phyloP scores from a whole-genome alignment of 2,888 invertebrate genomes.

The Xanthia togata region DNA sequence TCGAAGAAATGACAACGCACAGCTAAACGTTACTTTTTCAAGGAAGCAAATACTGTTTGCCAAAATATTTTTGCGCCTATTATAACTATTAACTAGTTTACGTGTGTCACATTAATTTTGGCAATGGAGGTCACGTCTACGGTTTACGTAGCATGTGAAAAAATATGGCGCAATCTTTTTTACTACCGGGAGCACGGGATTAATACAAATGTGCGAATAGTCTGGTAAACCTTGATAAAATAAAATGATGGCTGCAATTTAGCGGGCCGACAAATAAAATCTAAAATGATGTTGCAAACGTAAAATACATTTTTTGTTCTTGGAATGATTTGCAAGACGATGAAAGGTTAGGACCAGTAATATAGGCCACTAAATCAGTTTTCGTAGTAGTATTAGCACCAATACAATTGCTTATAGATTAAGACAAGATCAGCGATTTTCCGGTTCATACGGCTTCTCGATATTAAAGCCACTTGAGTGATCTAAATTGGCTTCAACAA shows the following conservation, averaged over 20 bases:
- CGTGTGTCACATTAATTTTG: constrained; percentile 68
- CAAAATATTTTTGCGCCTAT: constrained; percentile 81
- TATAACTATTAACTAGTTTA: constrained; percentile 77
- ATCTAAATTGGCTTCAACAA: constrained; percentile 36
- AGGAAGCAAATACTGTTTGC: constrained; percentile 83
- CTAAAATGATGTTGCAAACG: constrained; percentile 6
- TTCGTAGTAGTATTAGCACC: constrained; percentile 57
- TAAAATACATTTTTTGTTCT: constrained; percentile 6
- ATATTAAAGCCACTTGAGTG: constrained; percentile 40
- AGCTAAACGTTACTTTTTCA: constrained; percentile 77
- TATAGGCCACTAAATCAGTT: constrained; percentile 35
- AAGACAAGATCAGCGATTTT: constrained; percentile 52
- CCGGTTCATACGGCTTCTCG: constrained; percentile 59
- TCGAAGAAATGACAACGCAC: constrained; percentile 72
- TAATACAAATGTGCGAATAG: constrained; percentile 41
- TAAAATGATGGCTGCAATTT: constrained; percentile 24
- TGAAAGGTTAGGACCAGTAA: constrained; percentile 4
- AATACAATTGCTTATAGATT: constrained; percentile 60
- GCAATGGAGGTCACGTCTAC: constrained; percentile 67
- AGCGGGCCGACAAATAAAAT: constrained; percentile 29
- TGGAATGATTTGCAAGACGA: constrained; percentile 16
- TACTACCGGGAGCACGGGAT: constrained; percentile 50
- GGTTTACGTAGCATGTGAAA: constrained; percentile 44
- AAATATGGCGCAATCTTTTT: constrained; percentile 49
- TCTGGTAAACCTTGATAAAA: constrained; percentile 47